phyloP scores from a whole-genome alignment of 2,113 vertebrate species.

The Hemibagrus wyckioides region DNA sequence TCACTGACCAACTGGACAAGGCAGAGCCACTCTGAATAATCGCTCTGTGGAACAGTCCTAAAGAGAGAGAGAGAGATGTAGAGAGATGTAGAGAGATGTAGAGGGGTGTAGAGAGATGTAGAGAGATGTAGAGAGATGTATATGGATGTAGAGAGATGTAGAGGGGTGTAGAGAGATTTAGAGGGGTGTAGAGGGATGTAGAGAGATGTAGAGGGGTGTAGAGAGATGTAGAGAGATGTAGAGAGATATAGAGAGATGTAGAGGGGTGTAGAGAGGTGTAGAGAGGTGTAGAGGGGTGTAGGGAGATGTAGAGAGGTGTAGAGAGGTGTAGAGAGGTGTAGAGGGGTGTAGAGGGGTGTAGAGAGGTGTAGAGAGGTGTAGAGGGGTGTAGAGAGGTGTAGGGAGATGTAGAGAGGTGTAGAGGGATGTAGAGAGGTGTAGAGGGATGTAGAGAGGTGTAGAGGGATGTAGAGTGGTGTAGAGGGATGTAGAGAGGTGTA shows the following conservation, averaged over 20 bases:
- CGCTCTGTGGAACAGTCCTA: constrained; percentile 97
- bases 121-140: constrained; percentile 4
- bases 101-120: background rate
- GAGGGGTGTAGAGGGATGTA: background rate
- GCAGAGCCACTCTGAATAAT: constrained; percentile 98
- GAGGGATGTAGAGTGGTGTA: background rate
- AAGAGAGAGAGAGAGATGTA: constrained; percentile 33
- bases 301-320: constrained; percentile 20
- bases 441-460: too few species aligned
- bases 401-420: too few species aligned
- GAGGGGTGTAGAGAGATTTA: background rate
- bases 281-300: too few species aligned
- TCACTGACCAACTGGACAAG: constrained; percentile 97
- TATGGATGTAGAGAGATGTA: constrained; percentile 4
- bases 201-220: too few species aligned
- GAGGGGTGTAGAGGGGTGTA: background rate
- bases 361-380: background rate
- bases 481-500: background rate
- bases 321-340: too few species aligned
- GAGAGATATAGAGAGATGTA: too few species aligned
- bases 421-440: background rate
- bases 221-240: constrained; percentile 41
- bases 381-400: background rate
- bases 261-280: constrained; percentile 40
- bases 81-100: background rate